These are phyloP conservation scores for Myotis findleyi DNA, from an alignment of 2,797 vertebrate genomes.

Conservation along the genomic window DNA sequence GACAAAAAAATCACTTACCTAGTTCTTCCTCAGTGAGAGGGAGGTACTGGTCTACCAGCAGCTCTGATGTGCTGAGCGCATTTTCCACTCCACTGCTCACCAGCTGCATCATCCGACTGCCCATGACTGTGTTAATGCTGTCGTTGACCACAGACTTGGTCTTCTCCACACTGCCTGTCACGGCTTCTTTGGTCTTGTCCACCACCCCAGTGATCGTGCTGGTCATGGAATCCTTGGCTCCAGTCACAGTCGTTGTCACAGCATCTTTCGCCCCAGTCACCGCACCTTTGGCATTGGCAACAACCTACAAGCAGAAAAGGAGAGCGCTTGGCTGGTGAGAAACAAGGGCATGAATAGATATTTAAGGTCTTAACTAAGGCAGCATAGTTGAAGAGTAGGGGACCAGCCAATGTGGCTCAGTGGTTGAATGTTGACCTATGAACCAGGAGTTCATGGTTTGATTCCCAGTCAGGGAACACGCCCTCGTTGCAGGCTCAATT, in stretches of 20 bases:
- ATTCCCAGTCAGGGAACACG: too few species aligned
- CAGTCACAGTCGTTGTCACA: slow-evolving; percentile 89
- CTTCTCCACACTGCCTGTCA: slow-evolving; percentile 92
- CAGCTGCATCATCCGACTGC: slow-evolving; percentile 90
- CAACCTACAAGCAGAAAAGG: slow-evolving; percentile 86
- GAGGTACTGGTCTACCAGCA: slow-evolving; percentile 94
- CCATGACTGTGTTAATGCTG: slow-evolving; percentile 92
- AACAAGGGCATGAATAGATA: not conserved
- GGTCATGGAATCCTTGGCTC: slow-evolving; percentile 92
- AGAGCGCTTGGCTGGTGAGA: not conserved
- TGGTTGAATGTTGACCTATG: too few species aligned
- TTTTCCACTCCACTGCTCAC: slow-evolving; percentile 92
- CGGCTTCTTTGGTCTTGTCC: slow-evolving; percentile 90
- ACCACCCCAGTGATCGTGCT: slow-evolving; percentile 89
- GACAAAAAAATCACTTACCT: slow-evolving; percentile 87
- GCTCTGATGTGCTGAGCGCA: slow-evolving; percentile 93
- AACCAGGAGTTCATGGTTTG: too few species aligned
- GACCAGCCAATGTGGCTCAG: too few species aligned
- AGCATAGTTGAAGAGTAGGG: not conserved
- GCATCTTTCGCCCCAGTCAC: slow-evolving; percentile 90
- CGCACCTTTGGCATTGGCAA: slow-evolving; percentile 91
- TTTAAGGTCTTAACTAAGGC: not conserved
- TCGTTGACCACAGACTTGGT: slow-evolving; percentile 91
- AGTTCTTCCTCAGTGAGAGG: slow-evolving; percentile 92
- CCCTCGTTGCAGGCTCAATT: too few species aligned